phyloP scores from a whole-genome alignment of 1,140 invertebrate genomes.

The Drosophila carrolli region DNA sequence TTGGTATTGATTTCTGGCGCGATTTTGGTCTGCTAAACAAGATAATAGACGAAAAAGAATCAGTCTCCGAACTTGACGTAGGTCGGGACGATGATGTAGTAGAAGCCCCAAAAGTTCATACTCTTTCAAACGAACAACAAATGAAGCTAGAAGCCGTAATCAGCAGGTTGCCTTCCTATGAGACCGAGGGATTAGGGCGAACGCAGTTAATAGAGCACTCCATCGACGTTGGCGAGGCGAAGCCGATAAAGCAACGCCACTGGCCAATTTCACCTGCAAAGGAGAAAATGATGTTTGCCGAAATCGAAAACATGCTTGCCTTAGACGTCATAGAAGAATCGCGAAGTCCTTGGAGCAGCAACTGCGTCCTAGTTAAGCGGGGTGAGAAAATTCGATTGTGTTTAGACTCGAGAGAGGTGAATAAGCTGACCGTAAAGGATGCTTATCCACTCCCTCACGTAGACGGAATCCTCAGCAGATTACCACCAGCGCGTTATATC shows the following conservation, averaged over 20 bases:
- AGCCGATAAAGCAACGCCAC: slow-evolving; percentile 22
- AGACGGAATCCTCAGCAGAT: background rate
- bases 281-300: slow-evolving; percentile 17
- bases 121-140: background rate
- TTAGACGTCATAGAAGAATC: slow-evolving; percentile 4
- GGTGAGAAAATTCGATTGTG: slow-evolving; percentile 1
- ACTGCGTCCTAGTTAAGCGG: slow-evolving; percentile 20
- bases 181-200: slow-evolving; percentile 7
- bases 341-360: slow-evolving; percentile 37
- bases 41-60: background rate
- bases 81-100: background rate
- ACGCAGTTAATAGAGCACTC: slow-evolving; percentile 13
- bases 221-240: slow-evolving; percentile 15
- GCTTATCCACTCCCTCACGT: background rate
- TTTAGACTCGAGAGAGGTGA: background rate
- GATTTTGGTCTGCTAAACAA: slow-evolving; percentile 1
- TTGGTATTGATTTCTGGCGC: slow-evolving; percentile 1
- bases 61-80: background rate
- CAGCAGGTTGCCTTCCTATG: background rate
- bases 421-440: background rate
- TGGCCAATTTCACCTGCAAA: slow-evolving; percentile 26
- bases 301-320: slow-evolving; percentile 6
- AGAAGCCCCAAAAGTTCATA: no score
- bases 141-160: background rate
- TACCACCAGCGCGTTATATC: background rate